phyloP scores from a whole-genome alignment of 2,888 invertebrate species.

The Machimus atricapillus region DNA sequence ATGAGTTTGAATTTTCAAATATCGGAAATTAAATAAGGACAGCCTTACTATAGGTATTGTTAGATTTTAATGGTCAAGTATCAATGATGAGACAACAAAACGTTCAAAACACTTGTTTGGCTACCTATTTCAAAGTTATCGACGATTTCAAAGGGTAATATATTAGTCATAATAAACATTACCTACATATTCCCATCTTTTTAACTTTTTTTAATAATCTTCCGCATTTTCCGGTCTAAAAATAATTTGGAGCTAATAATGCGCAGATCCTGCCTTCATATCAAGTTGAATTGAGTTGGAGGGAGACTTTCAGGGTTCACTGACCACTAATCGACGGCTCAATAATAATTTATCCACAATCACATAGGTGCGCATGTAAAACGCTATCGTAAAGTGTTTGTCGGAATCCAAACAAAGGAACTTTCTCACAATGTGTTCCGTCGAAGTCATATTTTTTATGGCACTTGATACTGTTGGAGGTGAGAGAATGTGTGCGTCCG shows the following conservation, averaged over 20 bases:
- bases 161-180: neutral
- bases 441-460: constrained; percentile 13
- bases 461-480: constrained; percentile 9
- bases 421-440: constrained; percentile 1
- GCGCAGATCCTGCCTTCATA: neutral
- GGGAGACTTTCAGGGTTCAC: neutral
- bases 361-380: neutral
- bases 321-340: constrained; percentile 6
- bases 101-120: neutral
- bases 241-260: neutral
- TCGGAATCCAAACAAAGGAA: constrained; percentile 17
- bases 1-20: too few species aligned
- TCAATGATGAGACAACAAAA: neutral
- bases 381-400: neutral
- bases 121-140: neutral
- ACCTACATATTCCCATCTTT: neutral
- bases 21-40: too few species aligned
- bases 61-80: too few species aligned
- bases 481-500: neutral
- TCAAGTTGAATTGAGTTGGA: neutral
- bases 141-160: neutral
- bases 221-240: neutral
- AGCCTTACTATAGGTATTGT: too few species aligned
- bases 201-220: neutral
- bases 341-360: constrained; percentile 7